Conservation (phyloP, 2,113 vertebrate species). For the Brachirus orientalis region DNA sequence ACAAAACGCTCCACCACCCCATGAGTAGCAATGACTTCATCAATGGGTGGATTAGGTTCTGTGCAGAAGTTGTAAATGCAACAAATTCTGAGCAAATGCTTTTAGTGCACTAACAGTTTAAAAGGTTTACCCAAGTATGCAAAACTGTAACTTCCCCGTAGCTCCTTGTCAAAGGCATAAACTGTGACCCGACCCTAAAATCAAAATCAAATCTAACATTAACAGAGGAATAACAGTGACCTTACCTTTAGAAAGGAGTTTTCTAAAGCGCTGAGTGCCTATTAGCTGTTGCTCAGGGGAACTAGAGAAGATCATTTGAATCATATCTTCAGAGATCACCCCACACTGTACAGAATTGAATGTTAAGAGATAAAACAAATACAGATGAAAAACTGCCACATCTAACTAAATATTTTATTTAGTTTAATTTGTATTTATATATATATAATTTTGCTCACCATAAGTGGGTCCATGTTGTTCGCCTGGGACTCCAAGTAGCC, state of each 20-base stretch:
- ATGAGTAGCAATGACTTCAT: constrained; percentile 95
- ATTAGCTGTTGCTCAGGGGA: constrained; percentile 96
- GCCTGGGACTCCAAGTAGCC: constrained; percentile 94
- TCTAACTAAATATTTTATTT: background rate
- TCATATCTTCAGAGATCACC: constrained; percentile 97
- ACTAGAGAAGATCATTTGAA: constrained; percentile 97
- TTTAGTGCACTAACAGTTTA: too few species aligned
- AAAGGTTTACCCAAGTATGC: too few species aligned
- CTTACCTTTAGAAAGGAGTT: constrained; percentile 97
- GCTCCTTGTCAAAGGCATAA: too few species aligned
- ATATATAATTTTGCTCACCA: constrained; percentile 82
- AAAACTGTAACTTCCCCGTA: too few species aligned
- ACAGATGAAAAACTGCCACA: constrained; percentile 1
- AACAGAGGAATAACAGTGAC: background rate
- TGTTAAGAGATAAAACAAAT: background rate
- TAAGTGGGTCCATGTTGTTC: constrained; percentile 95
- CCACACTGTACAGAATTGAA: constrained; percentile 69
- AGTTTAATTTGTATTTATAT: too few species aligned
- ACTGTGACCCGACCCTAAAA: too few species aligned
- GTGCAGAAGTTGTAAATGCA: constrained; percentile 2
- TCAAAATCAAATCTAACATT: too few species aligned
- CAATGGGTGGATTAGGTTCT: constrained; percentile 98
- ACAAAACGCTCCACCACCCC: constrained; percentile 97
- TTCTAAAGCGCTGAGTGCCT: constrained; percentile 97
- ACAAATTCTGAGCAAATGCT: background rate